Evolutionary conservation across 2,888 invertebrate genomes (phyloP).

Genomic region (Cataglyphis livida): DNA sequence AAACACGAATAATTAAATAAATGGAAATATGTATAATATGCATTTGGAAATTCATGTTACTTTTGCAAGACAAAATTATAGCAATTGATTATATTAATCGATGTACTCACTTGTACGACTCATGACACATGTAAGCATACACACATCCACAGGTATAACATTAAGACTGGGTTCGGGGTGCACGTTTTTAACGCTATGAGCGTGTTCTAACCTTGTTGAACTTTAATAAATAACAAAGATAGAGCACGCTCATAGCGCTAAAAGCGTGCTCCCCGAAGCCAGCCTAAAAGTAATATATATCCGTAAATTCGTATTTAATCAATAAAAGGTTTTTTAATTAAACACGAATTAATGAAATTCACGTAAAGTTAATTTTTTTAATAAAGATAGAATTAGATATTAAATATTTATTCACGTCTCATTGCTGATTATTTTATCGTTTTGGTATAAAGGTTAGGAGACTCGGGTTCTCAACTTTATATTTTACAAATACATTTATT

Average conservation of each 20-base stretch:
- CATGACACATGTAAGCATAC: background rate
- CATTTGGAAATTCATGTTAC: background rate
- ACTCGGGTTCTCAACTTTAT: constrained; percentile 8
- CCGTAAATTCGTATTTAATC: no score
- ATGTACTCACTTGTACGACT: constrained; percentile 14
- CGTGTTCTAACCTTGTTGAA: no score
- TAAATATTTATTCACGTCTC: background rate
- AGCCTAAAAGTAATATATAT: no score
- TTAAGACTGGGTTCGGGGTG: background rate
- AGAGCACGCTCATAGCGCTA: no score
- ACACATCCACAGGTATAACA: background rate
- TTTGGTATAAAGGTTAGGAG: constrained; percentile 7
- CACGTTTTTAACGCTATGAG: no score
- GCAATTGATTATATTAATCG: background rate
- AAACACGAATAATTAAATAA: background rate
- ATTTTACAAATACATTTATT: background rate
- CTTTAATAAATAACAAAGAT: no score
- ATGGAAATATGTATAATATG: background rate
- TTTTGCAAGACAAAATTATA: background rate
- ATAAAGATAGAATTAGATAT: background rate
- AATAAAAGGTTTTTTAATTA: background rate
- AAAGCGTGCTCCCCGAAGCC: no score
- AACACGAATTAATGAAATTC: background rate
- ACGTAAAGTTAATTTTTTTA: background rate
- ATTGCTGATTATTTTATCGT: background rate